Evolutionary conservation across 2,797 vertebrate species (phyloP).

Genomic region (Sciaenops ocellatus): DNA sequence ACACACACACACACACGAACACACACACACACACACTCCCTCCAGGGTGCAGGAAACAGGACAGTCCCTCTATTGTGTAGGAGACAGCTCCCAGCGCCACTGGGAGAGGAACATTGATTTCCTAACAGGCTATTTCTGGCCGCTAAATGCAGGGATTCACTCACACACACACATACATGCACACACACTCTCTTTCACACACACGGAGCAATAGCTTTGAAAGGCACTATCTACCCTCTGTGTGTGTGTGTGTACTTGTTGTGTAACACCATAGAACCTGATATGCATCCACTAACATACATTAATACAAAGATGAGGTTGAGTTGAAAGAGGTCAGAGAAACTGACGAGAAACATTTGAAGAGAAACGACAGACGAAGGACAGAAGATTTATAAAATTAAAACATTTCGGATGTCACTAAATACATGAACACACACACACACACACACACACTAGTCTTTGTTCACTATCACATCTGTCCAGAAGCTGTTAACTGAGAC

Average conservation of each 20-base stretch:
- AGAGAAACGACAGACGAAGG: background rate
- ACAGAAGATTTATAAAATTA: background rate
- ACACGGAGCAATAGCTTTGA: conserved; percentile 41
- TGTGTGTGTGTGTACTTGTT: conserved; percentile 18
- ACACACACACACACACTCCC: conserved; percentile 37
- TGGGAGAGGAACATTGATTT: conserved; percentile 77
- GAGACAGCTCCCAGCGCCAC: conserved; percentile 77
- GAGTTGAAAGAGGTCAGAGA: conserved; percentile 13
- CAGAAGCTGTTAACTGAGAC: conserved; percentile 6
- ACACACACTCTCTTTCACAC: conserved; percentile 6
- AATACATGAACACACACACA: background rate
- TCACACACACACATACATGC: conserved; percentile 1
- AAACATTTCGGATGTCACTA: background rate
- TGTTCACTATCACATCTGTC: conserved; percentile 34
- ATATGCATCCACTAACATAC: conserved; percentile 17
- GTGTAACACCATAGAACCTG: conserved; percentile 12
- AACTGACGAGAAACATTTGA: background rate
- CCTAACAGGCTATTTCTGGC: conserved; percentile 75
- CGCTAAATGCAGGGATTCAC: conserved; percentile 66
- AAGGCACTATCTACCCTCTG: conserved; percentile 30
- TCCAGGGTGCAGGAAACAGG: conserved; percentile 74
- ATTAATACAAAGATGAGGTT: conserved; percentile 17
- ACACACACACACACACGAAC: conserved; percentile 34
- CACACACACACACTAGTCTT: conserved; percentile 3
- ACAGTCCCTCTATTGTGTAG: conserved; percentile 78